Percentiles rank a stretch among this genome's conserved stretches.
These are phyloP conservation scores for Muscicapa comitata DNA, from an alignment of 2,797 vertebrate species.

Conservation along the genomic window DNA sequence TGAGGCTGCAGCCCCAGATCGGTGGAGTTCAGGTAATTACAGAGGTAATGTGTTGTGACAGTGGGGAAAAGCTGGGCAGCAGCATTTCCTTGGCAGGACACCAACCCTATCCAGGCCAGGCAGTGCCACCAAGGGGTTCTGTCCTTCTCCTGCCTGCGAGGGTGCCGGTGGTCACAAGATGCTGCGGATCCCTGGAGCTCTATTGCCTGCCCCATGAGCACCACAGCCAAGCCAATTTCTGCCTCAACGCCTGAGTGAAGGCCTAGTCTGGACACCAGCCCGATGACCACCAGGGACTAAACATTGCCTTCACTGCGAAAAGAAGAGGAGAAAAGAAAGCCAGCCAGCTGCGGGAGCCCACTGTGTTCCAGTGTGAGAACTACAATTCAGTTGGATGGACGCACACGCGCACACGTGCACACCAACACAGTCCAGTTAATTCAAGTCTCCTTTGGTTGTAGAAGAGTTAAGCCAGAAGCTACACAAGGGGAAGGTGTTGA, in stretches of 20 bases:
- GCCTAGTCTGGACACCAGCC: not conserved
- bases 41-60: conserved; percentile 58
- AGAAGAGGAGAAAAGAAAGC: not conserved
- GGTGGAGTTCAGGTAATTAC: conserved; percentile 24
- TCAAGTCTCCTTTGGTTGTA: conserved; percentile 65
- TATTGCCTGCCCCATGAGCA: not conserved
- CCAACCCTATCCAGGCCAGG: not conserved
- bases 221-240: not conserved
- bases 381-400: conserved; percentile 38
- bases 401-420: not conserved
- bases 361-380: conserved; percentile 68
- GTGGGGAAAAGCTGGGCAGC: conserved; percentile 46
- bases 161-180: not conserved
- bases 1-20: not conserved
- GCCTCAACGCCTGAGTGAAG: not conserved
- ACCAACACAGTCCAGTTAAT: conserved; percentile 44
- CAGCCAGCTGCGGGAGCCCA: conserved; percentile 48
- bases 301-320: not conserved
- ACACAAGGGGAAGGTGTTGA: not conserved
- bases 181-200: not conserved
- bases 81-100: conserved; percentile 51
- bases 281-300: not conserved
- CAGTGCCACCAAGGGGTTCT: conserved; percentile 25
- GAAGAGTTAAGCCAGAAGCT: conserved; percentile 42
- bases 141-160: not conserved